Evolutionary conservation across 92 coral and sea anemone species (phyloP).

Genomic region (Ricordea florida): DNA sequence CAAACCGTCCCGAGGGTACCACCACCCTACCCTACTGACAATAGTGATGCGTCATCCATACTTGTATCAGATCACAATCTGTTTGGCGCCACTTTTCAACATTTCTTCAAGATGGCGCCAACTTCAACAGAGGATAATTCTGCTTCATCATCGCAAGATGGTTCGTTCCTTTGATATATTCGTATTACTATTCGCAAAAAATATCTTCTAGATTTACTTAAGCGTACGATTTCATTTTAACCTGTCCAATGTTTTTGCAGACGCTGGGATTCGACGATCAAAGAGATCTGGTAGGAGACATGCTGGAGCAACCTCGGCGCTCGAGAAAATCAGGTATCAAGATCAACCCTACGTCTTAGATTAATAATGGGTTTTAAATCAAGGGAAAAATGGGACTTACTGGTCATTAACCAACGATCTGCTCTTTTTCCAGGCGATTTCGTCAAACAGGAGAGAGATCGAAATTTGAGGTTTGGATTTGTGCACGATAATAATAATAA

Average conservation of each 20-base stretch:
- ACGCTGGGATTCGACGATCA: conserved; percentile 79
- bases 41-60: neutral
- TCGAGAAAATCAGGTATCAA: conserved; percentile 89
- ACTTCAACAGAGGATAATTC: conserved; percentile 47
- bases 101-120: conserved; percentile 92
- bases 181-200: neutral
- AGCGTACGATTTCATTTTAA: too few relatives aligned
- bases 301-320: conserved; percentile 81
- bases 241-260: conserved; percentile 43
- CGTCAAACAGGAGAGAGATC: conserved; percentile 94
- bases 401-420: neutral
- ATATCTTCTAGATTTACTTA: too few relatives aligned
- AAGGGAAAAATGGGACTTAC: neutral
- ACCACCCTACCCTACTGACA: conserved; percentile 1
- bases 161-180: conserved; percentile 12
- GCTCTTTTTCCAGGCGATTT: conserved; percentile 59
- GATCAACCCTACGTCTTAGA: neutral
- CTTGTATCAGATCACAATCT: neutral
- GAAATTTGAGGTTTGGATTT: conserved; percentile 75
- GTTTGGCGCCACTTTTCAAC: conserved; percentile 99
- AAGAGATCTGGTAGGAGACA: conserved; percentile 81
- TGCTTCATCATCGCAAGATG: conserved; percentile 75
- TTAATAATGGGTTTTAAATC: neutral
- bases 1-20: too few relatives aligned
- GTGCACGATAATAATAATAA: too few relatives aligned